Evolutionary conservation across 2,888 invertebrate genomes (phyloP).

Genomic region (Patella caerulea): DNA sequence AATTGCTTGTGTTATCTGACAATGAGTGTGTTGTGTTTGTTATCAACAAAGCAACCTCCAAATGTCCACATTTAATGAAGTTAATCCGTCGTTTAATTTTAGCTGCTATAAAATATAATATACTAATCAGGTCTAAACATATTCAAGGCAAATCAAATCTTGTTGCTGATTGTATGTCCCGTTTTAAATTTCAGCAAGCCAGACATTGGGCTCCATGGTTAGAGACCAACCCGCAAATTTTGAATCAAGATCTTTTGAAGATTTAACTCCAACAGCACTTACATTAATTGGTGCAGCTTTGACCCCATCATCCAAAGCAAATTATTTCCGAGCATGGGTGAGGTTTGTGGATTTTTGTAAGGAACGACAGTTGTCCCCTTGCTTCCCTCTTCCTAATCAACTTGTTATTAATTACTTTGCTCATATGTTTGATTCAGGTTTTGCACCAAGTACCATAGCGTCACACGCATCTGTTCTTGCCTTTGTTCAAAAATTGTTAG

Average conservation of each 20-base stretch:
- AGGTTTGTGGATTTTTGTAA: neutral
- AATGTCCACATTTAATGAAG: neutral
- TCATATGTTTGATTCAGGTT: neutral
- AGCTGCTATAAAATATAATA: neutral
- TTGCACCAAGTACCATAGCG: neutral
- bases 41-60: conserved; percentile 11
- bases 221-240: neutral
- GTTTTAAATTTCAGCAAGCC: neutral
- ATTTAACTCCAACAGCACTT: neutral
- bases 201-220: neutral
- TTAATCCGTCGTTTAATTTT: neutral
- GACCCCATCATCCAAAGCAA: neutral
- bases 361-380: neutral
- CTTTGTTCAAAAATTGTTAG: neutral
- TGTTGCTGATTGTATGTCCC: neutral
- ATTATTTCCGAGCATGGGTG: neutral
- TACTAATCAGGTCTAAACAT: neutral
- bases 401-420: neutral
- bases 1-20: too few relatives aligned
- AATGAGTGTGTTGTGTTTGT: too few relatives aligned
- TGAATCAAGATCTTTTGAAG: neutral
- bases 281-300: neutral
- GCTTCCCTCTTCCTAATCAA: neutral
- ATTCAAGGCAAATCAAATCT: neutral
- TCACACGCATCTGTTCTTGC: neutral